Evolutionary conservation across 2,888 invertebrate genomes (phyloP), one percentile per base, ranked within the genome.

Genomic region (Morpho achilles): DNA sequence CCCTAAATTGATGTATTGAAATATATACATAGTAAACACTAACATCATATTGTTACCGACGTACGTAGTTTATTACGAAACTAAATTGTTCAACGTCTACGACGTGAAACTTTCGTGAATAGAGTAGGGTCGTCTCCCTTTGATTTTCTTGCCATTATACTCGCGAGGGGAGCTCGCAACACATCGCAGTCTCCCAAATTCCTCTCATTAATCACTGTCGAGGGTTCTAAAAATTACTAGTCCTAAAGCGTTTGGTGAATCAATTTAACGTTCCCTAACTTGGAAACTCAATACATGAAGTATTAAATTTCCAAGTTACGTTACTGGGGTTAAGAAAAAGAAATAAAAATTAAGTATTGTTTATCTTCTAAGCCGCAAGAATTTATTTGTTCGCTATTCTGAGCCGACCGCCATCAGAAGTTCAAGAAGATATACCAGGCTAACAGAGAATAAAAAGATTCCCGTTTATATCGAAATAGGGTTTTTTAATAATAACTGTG

Each of bases 141-240:
- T 73, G 75, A 74, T 77, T 83, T 78, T 76, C 79, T 83, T 77
- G 74, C 73, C 78, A 75, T 76, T 44, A 53, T 50, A 53, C 56
- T 10, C 32, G 68, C 66, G 66, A 73, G 73, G 79, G 77, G 77
- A 75, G 73, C 70, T 60, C 60, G 70, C 73, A 73, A 71, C 75
- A 75, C 78, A 76, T 79, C 77, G 70, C 76, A 75, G 78, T 76
- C 81, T 82, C 75, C 77, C 66, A 84, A 87, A 86, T 85, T 83
- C 82, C 83, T 74, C 81, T 80, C 87, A 88, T 90, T 89, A 88
- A 90, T 90, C 89, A 87, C 80, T 87, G 89, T 87, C 87, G 75
- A 79, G 82, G 75, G 82, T 77, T 84, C 82, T 84, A 84, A 88
- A 87, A 87, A 83, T 84, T 79, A 83, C 79, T 75, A 73, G 47